Evolutionary conservation across 2,113 vertebrate species (phyloP).

Genomic region (Cairina moschata): DNA sequence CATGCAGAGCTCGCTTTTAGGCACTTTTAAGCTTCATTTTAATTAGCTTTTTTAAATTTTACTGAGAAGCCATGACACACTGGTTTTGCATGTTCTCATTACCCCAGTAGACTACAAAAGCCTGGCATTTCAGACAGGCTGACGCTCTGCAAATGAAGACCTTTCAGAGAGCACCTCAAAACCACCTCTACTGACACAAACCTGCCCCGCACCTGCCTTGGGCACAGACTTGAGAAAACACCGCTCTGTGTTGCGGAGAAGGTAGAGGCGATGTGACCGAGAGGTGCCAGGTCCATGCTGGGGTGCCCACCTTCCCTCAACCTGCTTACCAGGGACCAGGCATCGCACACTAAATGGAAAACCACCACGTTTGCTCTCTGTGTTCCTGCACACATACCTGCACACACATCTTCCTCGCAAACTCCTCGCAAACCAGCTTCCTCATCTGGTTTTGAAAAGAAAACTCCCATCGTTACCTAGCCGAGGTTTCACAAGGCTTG

Average conservation of each 20-base stretch:
- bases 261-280: neutral
- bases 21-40: neutral
- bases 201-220: neutral
- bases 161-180: neutral
- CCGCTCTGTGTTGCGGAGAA: neutral
- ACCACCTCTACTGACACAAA: neutral
- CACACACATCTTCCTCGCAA: neutral
- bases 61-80: neutral
- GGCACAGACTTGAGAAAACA: neutral
- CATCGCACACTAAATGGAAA: neutral
- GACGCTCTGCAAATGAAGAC: neutral
- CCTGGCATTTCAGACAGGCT: neutral
- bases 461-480: neutral
- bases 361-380: neutral
- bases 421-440: neutral
- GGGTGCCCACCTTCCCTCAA: accelerated
- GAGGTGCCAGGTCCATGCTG: neutral
- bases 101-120: neutral
- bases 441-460: neutral
- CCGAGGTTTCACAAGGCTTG: neutral
- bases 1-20: neutral
- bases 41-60: neutral
- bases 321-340: neutral
- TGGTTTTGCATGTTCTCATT: neutral
- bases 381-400: neutral